Evolutionary conservation across 2,888 invertebrate genomes (phyloP).

Genomic region (Cephalotes varians): DNA sequence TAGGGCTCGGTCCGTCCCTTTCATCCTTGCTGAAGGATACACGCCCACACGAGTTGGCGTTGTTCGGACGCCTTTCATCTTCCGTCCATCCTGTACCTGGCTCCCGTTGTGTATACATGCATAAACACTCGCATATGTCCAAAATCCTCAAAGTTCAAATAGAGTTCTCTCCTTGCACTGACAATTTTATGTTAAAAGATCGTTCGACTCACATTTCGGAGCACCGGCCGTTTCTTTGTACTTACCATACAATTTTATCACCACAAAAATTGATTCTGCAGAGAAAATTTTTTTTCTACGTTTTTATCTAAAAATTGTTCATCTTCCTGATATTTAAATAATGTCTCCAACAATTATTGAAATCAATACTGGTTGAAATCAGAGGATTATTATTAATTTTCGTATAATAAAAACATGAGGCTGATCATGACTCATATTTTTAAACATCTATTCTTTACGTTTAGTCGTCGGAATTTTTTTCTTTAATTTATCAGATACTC

Average conservation of each 20-base stretch:
- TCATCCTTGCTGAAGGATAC: constrained; percentile 72
- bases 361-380: too few species aligned
- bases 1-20: constrained; percentile 67
- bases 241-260: background rate
- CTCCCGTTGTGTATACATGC: constrained; percentile 9
- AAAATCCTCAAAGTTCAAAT: constrained; percentile 7
- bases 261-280: background rate
- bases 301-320: background rate
- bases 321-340: background rate
- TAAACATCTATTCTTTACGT: background rate
- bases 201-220: background rate
- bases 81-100: constrained; percentile 36
- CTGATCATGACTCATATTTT: background rate
- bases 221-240: background rate
- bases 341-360: background rate
- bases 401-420: background rate
- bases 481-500: background rate
- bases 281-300: background rate
- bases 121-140: background rate
- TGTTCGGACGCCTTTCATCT: constrained; percentile 63
- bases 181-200: background rate
- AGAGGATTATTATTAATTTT: background rate
- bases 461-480: background rate
- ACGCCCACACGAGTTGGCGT: constrained; percentile 66
- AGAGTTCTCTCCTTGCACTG: background rate